Evolutionary conservation across 2,113 vertebrate species (phyloP), one percentile per base, ranked within the genome.

Genomic region (Peucedramus taeniatus): DNA sequence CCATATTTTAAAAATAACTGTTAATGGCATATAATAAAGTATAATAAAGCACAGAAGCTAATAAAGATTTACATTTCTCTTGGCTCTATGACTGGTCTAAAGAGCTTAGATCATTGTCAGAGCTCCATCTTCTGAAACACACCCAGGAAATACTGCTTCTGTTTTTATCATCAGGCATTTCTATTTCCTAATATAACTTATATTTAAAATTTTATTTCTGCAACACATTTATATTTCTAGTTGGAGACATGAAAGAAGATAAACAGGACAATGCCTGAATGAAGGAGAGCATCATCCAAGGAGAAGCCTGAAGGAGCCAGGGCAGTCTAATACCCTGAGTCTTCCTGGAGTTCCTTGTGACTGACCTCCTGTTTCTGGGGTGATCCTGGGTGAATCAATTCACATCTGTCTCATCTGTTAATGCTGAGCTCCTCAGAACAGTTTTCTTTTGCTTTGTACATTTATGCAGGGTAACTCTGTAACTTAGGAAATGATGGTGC

Each of bases 11-110:
- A 94, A 94, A 91, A 37, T 78, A 83, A 33, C 69, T 71, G 66
- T 92, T 97, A 96, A 96, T 31, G n/a, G 72, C 71, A 89, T 88
- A 87, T 86, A 83, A 63, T 94, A 75, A 97, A 95, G 11, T 14
- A 74, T 76, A 94, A 90, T 80, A 96, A 85, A 87, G 39, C 74
- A 97, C 91, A 85, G 64, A 74, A 63, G 28, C 31, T 45, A 94
- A 96, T 82, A 95, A 96, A 94, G 30, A 63, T 61, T 87, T 70
- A 70, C n/a, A 69, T 94, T 95, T 89, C 49, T 94, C 63, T 70
- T 92, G 85, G 54, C 47, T 92, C 71, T 61, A 11, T 28, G 11
- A 5, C 1, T 30, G 35, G 40, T 72, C 95, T 87, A 96, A 96
- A 78, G 8, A 45, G 19, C 50, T 87, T 82, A 87, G 37, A 86